These are phyloP conservation scores for Zaprionus ghesquierei DNA, from an alignment of 1,140 invertebrate genomes.

Conservation along the genomic window DNA sequence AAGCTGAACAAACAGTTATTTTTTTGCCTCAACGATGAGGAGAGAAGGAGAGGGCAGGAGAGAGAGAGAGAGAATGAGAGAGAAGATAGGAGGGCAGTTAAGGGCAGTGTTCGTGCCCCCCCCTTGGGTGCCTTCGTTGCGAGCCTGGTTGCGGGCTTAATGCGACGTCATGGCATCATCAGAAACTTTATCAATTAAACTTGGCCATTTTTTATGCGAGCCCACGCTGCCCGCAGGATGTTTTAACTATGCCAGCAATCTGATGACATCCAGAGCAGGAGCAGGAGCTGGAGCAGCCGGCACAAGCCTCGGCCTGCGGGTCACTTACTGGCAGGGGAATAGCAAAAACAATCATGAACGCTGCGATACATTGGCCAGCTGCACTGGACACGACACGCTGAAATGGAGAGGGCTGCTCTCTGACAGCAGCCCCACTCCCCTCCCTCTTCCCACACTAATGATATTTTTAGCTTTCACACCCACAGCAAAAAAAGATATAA, in stretches of 20 bases:
- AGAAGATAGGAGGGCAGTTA: neutral
- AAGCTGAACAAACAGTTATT: conserved; percentile 77
- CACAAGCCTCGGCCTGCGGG: conserved; percentile 8
- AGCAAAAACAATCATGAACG: conserved; percentile 31
- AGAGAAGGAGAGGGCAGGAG: neutral
- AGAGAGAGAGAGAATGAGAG: neutral
- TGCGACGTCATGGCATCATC: conserved; percentile 75
- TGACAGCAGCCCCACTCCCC: neutral
- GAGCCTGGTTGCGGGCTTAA: conserved; percentile 55
- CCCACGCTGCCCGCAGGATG: conserved; percentile 61
- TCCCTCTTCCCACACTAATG: neutral
- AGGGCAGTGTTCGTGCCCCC: too few species aligned
- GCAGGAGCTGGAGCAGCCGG: neutral
- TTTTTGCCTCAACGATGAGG: conserved; percentile 13
- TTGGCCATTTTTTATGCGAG: conserved; percentile 68
- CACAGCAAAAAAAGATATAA: neutral
- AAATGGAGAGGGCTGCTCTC: neutral
- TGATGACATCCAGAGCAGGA: conserved; percentile 30
- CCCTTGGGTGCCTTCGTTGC: conserved; percentile 24
- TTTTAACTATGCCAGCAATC: conserved; percentile 37
- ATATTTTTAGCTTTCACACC: conserved; percentile 7
- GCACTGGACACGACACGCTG: neutral
- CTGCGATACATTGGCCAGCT: neutral
- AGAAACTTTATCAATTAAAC: conserved; percentile 79
- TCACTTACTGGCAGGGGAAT: conserved; percentile 32